These are phyloP conservation scores for Lithophane socia DNA, from an alignment of 2,888 invertebrate genomes.

Conservation along the genomic window DNA sequence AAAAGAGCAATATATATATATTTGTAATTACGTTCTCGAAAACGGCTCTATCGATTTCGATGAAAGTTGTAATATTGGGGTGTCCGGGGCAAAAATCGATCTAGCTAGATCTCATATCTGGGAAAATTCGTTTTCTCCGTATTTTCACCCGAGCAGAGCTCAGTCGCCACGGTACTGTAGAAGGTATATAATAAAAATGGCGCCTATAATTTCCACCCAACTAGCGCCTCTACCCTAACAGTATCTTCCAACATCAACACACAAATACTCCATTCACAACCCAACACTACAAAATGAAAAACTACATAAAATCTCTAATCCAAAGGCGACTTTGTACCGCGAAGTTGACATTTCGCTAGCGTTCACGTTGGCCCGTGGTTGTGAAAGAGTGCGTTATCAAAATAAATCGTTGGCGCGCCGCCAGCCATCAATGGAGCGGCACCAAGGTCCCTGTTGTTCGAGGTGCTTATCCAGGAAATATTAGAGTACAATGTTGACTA, in stretches of 20 bases:
- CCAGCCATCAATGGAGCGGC: constrained; percentile 69
- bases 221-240: too few species aligned
- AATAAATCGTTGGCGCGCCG: constrained; percentile 73
- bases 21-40: too few species aligned
- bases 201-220: not conserved
- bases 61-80: too few species aligned
- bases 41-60: too few species aligned
- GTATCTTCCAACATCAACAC: not conserved
- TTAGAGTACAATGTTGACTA: constrained; percentile 31
- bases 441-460: constrained; percentile 70
- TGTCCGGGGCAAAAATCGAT: too few species aligned
- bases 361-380: constrained; percentile 54
- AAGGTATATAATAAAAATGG: not conserved
- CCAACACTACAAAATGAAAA: not conserved
- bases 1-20: too few species aligned
- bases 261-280: not conserved
- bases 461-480: constrained; percentile 53
- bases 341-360: constrained; percentile 59
- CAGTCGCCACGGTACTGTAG: too few species aligned
- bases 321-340: constrained; percentile 53
- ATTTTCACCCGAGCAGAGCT: too few species aligned
- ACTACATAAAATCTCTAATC: constrained; percentile 6
- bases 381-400: constrained; percentile 72
- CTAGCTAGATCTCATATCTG: too few species aligned
- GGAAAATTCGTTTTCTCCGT: too few species aligned